These are phyloP conservation scores for Scaptomyza polygonia DNA, from an alignment of 2,888 invertebrate species.

Conservation along the genomic window DNA sequence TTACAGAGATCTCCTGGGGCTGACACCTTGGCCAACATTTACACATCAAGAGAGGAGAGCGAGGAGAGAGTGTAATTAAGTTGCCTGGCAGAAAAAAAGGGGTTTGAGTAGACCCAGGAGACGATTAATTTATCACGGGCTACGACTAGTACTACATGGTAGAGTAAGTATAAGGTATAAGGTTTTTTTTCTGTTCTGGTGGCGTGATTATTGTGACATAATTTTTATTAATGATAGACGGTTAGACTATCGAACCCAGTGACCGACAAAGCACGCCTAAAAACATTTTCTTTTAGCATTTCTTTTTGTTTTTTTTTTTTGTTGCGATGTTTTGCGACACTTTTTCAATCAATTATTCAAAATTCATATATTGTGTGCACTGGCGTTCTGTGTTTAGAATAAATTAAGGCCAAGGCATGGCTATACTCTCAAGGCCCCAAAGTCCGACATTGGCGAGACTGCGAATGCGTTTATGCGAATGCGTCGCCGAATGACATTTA, in stretches of 20 bases:
- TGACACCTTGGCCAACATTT: constrained; percentile 29
- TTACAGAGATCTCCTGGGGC: constrained; percentile 1
- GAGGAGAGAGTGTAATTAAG: constrained; percentile 50
- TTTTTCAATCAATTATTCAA: constrained; percentile 77
- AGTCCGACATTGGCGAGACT: constrained; percentile 52
- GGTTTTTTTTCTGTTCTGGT: constrained; percentile 22
- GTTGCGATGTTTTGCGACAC: constrained; percentile 60
- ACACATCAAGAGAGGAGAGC: too few species aligned
- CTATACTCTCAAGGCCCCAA: constrained; percentile 55
- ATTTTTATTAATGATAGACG: constrained; percentile 75
- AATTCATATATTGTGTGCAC: constrained; percentile 69
- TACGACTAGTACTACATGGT: neutral
- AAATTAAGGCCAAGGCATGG: constrained; percentile 53
- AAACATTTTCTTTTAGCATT: constrained; percentile 25
- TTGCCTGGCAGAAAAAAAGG: constrained; percentile 20
- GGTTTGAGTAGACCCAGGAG: constrained; percentile 58
- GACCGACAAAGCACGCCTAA: constrained; percentile 73
- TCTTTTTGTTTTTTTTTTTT: constrained; percentile 27
- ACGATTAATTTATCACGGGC: constrained; percentile 62
- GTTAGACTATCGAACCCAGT: constrained; percentile 55
- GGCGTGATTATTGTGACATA: constrained; percentile 80
- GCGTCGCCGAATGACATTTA: constrained; percentile 72
- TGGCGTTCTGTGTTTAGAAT: constrained; percentile 70
- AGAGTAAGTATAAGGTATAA: neutral
- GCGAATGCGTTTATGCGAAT: constrained; percentile 48